Base-by-base conservation (phyloP, 2,888 invertebrate species). In the Trachelus troglodyta region DNA sequence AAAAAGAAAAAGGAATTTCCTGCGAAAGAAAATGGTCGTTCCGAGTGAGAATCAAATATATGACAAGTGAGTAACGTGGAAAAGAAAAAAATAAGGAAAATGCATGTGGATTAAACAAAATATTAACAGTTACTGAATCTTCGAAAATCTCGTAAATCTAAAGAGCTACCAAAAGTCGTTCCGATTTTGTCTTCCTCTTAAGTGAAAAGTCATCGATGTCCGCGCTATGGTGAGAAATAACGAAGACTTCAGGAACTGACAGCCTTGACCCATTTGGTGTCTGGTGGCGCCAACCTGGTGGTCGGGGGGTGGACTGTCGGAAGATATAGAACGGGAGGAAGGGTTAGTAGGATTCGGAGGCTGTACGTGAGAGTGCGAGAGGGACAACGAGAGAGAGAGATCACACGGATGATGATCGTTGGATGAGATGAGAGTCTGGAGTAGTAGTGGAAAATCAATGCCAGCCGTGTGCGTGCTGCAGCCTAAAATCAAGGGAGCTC, bases 201-300 rank as follows among this genome's bases (percentile, higher is more conserved):
- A 9, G 9, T 56, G 23, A 23, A 56, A 56, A 23, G 23, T 56
- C 23, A 56, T 23, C 15, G 23, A 56, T 23, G 40, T 56, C 23
- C 1, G 23, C 40, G 23, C 40, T 56, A 56, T 6, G 40, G 23
- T 56, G 40, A 15, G 23, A 56, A 56, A 56, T 23, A 23, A 56
- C 4, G 40, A 56, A 56, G 40, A 56, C 40, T 23, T 56, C 23
- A 9, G 23, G 23, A 9, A 56, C 40, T 23, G 23, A 56, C 23
- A 86, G 85, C 90, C 90, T 90, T 90, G 90, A 90, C 90, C 90
- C 88, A 90, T 89, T 89, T 90, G 82, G 9, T 56, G 83, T 82
- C 83, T 80, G 84, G 79, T 86, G 89, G 89, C 90, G 90, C 88
- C 89, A 88, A 90, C 88, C 88, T 86, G 89, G 86, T 87, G 86